These are phyloP conservation scores for Hozukius guyotensis DNA, from an alignment of 2,797 vertebrate genomes.

Conservation along the genomic window DNA sequence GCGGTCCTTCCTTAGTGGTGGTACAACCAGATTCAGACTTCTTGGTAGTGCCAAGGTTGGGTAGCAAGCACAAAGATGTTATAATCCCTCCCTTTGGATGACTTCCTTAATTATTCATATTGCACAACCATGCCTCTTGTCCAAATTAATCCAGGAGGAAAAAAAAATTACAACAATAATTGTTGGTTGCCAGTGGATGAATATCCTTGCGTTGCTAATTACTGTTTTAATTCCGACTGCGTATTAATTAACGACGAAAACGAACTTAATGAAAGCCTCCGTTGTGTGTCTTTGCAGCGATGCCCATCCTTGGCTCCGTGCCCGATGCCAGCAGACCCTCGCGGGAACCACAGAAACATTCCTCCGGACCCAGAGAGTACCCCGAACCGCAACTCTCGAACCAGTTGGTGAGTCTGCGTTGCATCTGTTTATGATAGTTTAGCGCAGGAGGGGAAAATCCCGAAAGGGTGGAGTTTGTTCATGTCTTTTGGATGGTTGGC, in stretches of 20 bases:
- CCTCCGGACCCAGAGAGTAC: conserved; percentile 85
- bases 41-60: conserved; percentile 81
- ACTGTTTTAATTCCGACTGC: conserved; percentile 77
- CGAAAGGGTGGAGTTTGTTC: conserved; percentile 84
- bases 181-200: conserved; percentile 66
- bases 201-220: conserved; percentile 80
- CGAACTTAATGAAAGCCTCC: conserved; percentile 85
- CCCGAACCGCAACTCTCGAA: conserved; percentile 71
- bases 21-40: conserved; percentile 77
- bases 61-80: conserved; percentile 84
- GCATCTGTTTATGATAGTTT: conserved; percentile 79
- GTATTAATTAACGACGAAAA: conserved; percentile 71
- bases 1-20: conserved; percentile 83
- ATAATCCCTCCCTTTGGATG: conserved; percentile 90
- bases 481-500: conserved; percentile 85
- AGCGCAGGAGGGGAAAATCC: conserved; percentile 75
- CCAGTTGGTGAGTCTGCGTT: conserved; percentile 76
- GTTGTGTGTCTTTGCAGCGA: conserved; percentile 81
- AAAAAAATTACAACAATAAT: conserved; percentile 67
- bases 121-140: conserved; percentile 84
- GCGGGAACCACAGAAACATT: conserved; percentile 84
- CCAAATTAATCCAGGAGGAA: conserved; percentile 77
- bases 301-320: conserved; percentile 88
- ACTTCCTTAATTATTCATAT: conserved; percentile 93
- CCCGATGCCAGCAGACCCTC: conserved; percentile 90